Evolutionary conservation across 2,797 vertebrate genomes (phyloP), one percentile per base, ranked within the genome.

Genomic region (Erpetoichthys calabaricus): DNA sequence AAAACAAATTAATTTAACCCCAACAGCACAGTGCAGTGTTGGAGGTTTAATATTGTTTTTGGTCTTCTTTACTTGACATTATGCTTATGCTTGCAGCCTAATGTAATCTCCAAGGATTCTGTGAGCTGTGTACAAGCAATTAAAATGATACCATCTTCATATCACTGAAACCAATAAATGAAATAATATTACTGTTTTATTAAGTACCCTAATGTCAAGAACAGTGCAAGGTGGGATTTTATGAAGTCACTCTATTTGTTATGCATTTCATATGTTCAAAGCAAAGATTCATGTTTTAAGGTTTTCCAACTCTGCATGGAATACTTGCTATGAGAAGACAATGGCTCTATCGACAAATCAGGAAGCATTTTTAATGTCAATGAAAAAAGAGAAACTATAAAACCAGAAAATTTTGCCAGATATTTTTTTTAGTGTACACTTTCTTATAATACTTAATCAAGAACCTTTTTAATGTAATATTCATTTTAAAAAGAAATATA

Each of bases 121-220:
- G 73, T 66, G 75, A 82, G 80, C 64, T 5, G 76, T 77, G 73
- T 80, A 76, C 77, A 78, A 82, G 81, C 81, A 86, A 86, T 86
- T 86, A 86, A 82, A 85, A 82, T 73, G 80, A 80, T 79, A 83
- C 74, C 76, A 80, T 84, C 76, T 79, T 80, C 77, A 83, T 68
- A 60, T 79, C 81, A 70, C 72, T 77, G 82, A 80, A 82, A 81
- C 81, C 82, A 84, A 81, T 83, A 84, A 86, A 85, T 80, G 84
- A 82, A 76, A 71, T 79, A 83, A 85, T 81, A 81, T 83, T 79
- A 81, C 76, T 76, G 74, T 80, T 77, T 75, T 73, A 76, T 77
- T 77, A 80, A 80, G 80, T 82, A 73, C 74, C 75, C 79, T 73
- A 77, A 73, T 64, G 74, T 82, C 79, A 72, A 70, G 75, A 78